Conservation (phyloP, 2,113 vertebrate species). For the Petroica traversi region DNA sequence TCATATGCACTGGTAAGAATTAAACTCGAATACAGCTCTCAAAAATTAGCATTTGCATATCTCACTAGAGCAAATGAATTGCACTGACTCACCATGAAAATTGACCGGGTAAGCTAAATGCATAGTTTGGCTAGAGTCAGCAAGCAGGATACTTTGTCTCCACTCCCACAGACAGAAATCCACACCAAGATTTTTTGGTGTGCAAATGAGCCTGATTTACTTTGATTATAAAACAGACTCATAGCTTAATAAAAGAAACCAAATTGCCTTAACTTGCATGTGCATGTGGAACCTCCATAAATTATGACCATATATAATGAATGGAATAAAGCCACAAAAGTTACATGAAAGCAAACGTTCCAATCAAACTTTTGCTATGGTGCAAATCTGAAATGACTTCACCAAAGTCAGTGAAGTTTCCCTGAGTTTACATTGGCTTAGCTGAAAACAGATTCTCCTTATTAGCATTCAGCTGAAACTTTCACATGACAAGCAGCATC, state of each 20-base stretch:
- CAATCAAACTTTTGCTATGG: conserved; percentile 24
- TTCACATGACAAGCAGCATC: conserved; percentile 13
- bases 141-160: conserved; percentile 43
- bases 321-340: conserved; percentile 41
- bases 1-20: background rate
- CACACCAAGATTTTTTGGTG: conserved; percentile 66
- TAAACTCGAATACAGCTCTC: background rate
- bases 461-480: conserved; percentile 51
- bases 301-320: conserved; percentile 56
- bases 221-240: conserved; percentile 68
- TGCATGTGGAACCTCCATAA: conserved; percentile 59
- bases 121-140: conserved; percentile 49
- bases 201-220: conserved; percentile 63
- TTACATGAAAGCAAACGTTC: conserved; percentile 60
- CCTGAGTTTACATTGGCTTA: conserved; percentile 39
- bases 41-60: conserved; percentile 47
- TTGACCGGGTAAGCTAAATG: conserved; percentile 51
- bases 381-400: conserved; percentile 58
- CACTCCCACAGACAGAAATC: conserved; percentile 63
- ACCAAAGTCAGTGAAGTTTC: conserved; percentile 6
- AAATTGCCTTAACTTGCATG: conserved; percentile 65
- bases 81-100: conserved; percentile 60
- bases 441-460: conserved; percentile 18
- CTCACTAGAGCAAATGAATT: conserved; percentile 40
- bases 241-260: conserved; percentile 67